Evolutionary conservation across 2,113 vertebrate species (phyloP), one percentile per base, ranked within the genome.

Genomic region (Buteo buteo): DNA sequence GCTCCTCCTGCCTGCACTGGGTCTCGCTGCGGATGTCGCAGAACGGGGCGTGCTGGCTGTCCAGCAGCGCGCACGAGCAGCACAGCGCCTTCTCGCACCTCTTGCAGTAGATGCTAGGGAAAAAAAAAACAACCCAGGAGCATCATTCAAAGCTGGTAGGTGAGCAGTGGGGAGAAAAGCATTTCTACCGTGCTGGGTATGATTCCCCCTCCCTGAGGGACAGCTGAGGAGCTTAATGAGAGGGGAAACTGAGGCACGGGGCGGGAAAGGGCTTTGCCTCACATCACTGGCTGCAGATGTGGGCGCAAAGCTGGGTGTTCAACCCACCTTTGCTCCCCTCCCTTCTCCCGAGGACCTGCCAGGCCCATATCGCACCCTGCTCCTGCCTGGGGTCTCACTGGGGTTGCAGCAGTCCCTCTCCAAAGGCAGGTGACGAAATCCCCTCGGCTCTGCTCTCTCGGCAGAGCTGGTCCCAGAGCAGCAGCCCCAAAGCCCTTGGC

Each of bases 31-130:
- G 25, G 77, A 98, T 93, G 82, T 97, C 93, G 3, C 97, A 95
- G 71, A 96, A 96, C 9, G 94, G 76, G 7, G 40, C 21, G 16
- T 98, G 98, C 8, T 17, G 16, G 13, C 20, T 66, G n/a, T 98
- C 98, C 80, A 98, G 94, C 40, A 98, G 77, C 0, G 96, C 97
- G 1, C 98, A 98, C 0, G 70, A 38, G 67, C 97, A 96, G 91
- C 98, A 98, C 69, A 98, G 44, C 0, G 94, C 79, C 50, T 97
- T 96, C 57, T 25, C 5, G 10, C 97, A 98, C 54, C 57, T 86
- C 9, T 62, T 58, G 93, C 97, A 98, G 84, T 97, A 98, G 87
- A 97, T 95, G 89, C 98, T 98, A 73, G 21, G 34, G 34, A 38
- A 38, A 58, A 82, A 14, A 25, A 14, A 25, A 50, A 3, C 6